Evolutionary conservation across 2,888 invertebrate species (phyloP), one percentile per base, ranked within the genome.

Genomic region (Volucella inanis): DNA sequence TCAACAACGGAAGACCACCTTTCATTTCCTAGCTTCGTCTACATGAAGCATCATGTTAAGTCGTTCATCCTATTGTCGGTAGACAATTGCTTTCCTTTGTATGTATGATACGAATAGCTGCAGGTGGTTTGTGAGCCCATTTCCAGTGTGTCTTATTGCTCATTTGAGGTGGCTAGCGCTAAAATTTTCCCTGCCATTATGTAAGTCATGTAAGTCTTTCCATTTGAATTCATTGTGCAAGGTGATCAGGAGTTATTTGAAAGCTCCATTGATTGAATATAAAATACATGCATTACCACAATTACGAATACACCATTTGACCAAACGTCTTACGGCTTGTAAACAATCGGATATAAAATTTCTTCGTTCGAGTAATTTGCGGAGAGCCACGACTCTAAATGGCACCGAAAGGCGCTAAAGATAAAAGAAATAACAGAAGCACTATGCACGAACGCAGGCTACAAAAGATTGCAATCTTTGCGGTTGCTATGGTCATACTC

Each of bases 221-320:
- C 54, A 65, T 80, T 68, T 49, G 43, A 67, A 71, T 72, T 74
- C 67, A 83, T 78, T 83, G 82, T 83, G 79, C 79, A 78, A 74
- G 82, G 82, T 83, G 83, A 83, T 83, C 82, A 71, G 70, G 50
- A 76, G 64, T 14, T 65, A 80, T 64, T 62, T 75, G 57, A 61
- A 77, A 65, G 45, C 65, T 70, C 52, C 71, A 64, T 67, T 70
- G 67, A 62, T 62, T 54, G 79, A 70, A 79, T 79, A 79, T 70
- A 47, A 70, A 80, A 45, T 54, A 72, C 54, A 57, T 10, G 39
- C 38, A 75, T 80, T 80, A 67, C 65, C 84, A 74, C 75, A 75
- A 75, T 79, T 80, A 57, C 80, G 31, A 31, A 31, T 31, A 31
- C 31, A 67, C 47, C 70, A 80, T 84, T 70, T 70, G 64, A 79